Percentiles rank a stretch among this genome's conserved stretches.
phyloP scores from a whole-genome alignment of 2,797 vertebrate species.

The Otolemur crassicaudatus region DNA sequence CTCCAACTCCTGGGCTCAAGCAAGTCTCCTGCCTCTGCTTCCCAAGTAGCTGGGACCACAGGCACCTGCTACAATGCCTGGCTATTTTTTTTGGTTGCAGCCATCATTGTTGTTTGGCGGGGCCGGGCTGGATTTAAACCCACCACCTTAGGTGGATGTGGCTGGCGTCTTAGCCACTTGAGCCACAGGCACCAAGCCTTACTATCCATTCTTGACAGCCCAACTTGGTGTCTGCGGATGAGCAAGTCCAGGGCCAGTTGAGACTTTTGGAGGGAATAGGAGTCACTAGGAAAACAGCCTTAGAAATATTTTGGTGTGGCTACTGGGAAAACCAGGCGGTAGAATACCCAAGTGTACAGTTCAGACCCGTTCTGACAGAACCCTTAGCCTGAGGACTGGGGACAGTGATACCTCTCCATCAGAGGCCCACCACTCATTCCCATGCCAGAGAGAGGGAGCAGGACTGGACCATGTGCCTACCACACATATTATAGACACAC shows the following conservation, averaged over 20 bases:
- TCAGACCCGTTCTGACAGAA: neutral
- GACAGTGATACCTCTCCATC: neutral
- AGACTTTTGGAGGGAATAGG: neutral
- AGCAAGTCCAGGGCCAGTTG: neutral
- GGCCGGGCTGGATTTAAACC: too few species aligned
- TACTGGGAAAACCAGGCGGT: neutral
- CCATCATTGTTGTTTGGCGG: too few species aligned
- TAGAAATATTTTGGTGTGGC: neutral
- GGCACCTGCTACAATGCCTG: too few species aligned
- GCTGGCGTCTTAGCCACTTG: too few species aligned
- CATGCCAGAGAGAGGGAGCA: neutral
- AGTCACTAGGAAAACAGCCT: neutral
- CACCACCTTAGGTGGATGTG: too few species aligned
- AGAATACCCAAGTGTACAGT: too few species aligned
- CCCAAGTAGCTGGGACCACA: too few species aligned
- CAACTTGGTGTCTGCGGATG: neutral
- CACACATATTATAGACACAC: neutral
- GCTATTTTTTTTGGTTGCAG: too few species aligned
- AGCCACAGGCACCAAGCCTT: neutral
- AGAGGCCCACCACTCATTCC: neutral
- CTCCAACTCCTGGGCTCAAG: too few species aligned
- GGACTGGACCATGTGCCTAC: neutral
- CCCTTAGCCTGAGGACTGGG: neutral
- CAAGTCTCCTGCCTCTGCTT: too few species aligned
- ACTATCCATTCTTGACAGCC: neutral